Percentiles rank a stretch among this genome's conserved stretches.
phyloP scores from a whole-genome alignment of 1,140 invertebrate species.

The Nymphalis io region DNA sequence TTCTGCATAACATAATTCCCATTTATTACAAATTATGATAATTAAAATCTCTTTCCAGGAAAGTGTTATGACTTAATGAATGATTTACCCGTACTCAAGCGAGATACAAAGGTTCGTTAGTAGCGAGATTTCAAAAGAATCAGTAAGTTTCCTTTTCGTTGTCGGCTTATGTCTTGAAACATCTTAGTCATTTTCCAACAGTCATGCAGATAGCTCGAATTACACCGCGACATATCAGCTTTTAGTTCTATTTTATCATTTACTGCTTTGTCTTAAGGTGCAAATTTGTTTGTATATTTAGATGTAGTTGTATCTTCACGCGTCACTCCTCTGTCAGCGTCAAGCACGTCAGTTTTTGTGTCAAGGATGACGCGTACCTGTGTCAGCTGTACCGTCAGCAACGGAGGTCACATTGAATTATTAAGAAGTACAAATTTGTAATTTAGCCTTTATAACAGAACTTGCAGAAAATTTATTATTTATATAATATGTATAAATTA shows the following conservation, averaged over 20 bases:
- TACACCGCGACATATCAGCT: conserved; percentile 6
- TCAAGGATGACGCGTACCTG: conserved; percentile 45
- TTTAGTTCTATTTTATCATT: not conserved
- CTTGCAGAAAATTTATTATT: not conserved
- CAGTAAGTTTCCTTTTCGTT: conserved; percentile 28
- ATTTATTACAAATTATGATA: too few species aligned
- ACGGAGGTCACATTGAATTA: conserved; percentile 34
- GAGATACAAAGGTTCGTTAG: conserved; percentile 18
- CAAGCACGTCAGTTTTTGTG: conserved; percentile 42
- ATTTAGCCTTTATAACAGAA: not conserved
- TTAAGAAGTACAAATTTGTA: conserved; percentile 19
- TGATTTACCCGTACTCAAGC: conserved; percentile 1
- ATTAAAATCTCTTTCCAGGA: not conserved
- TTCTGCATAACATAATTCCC: too few species aligned
- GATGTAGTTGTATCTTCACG: conserved; percentile 18
- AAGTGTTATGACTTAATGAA: conserved; percentile 9
- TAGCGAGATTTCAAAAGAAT: conserved; percentile 30
- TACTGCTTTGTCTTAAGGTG: conserved; percentile 13
- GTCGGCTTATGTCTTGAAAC: conserved; percentile 29
- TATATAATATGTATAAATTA: not conserved
- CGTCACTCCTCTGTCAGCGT: conserved; percentile 36
- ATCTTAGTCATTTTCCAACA: conserved; percentile 34
- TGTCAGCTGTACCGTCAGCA: conserved; percentile 38
- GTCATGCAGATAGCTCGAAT: conserved; percentile 26
- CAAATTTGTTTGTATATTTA: conserved; percentile 14